Conservation (phyloP, 2,888 invertebrate species). For the Tridacna crocea region DNA sequence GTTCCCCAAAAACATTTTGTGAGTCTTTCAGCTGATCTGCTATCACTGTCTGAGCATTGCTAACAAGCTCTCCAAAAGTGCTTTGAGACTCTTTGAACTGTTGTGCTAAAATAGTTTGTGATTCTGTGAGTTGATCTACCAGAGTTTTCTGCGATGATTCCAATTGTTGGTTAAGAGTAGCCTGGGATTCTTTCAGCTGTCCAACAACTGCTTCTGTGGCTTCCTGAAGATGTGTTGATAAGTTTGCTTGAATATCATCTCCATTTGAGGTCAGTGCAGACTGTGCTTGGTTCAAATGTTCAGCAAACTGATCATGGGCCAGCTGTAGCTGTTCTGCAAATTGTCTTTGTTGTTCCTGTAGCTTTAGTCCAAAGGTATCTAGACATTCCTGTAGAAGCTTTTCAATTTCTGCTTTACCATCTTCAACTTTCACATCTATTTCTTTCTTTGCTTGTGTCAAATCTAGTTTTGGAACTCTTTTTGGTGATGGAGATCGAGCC, state of each 20-base stretch:
- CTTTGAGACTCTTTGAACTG: slow-evolving; percentile 58
- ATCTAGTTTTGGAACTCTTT: slow-evolving; percentile 39
- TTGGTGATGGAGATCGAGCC: slow-evolving; percentile 51
- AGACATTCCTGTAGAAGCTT: slow-evolving; percentile 52
- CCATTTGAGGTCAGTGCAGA: slow-evolving; percentile 41
- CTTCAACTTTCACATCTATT: slow-evolving; percentile 51
- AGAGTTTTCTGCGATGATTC: slow-evolving; percentile 48
- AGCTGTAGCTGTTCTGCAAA: slow-evolving; percentile 54
- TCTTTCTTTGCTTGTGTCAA: slow-evolving; percentile 51
- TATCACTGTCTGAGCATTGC: slow-evolving; percentile 51
- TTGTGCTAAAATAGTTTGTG: slow-evolving; percentile 40
- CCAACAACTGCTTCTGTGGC: slow-evolving; percentile 37
- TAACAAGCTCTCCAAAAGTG: slow-evolving; percentile 59
- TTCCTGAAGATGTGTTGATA: slow-evolving; percentile 40
- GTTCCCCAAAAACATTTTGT: slow-evolving; percentile 55
- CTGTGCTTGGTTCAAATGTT: slow-evolving; percentile 50
- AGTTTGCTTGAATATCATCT: slow-evolving; percentile 45
- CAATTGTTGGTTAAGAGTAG: slow-evolving; percentile 44
- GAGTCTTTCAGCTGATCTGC: slow-evolving; percentile 57
- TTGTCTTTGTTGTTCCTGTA: slow-evolving; percentile 53
- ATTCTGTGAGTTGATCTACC: slow-evolving; percentile 47
- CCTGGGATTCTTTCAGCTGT: slow-evolving; percentile 53
- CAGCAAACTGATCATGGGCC: slow-evolving; percentile 55
- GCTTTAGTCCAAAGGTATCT: slow-evolving; percentile 47
- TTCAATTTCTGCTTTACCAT: slow-evolving; percentile 55